Conservation (phyloP, 2,888 invertebrate genomes). For the Agriotes lineatus region DNA sequence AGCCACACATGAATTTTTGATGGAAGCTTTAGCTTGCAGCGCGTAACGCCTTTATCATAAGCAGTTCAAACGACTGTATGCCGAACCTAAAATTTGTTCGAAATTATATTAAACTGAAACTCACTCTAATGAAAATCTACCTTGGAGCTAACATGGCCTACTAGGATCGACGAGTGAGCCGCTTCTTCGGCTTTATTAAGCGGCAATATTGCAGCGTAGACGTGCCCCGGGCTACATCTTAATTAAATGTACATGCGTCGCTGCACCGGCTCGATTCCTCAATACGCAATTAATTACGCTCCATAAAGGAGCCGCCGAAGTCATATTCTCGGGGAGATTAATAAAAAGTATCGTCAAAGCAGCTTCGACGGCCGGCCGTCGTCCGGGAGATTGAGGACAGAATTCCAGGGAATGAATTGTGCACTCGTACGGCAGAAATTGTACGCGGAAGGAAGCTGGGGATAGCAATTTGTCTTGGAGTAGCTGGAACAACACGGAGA, state of each 20-base stretch:
- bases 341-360: slow-evolving; percentile 13
- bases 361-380: slow-evolving; percentile 1
- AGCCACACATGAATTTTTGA: neutral
- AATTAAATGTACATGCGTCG: no score
- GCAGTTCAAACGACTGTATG: neutral
- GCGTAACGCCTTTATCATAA: neutral
- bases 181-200: slow-evolving; percentile 2
- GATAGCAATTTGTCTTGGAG: slow-evolving; percentile 58
- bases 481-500: no score
- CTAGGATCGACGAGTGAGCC: neutral
- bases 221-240: no score
- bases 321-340: no score
- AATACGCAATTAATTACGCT: no score
- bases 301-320: neutral
- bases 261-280: no score
- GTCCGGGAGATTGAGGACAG: slow-evolving; percentile 31
- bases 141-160: neutral
- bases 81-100: neutral
- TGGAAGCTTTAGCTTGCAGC: neutral
- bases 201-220: neutral
- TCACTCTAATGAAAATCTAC: slow-evolving; percentile 5
- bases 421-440: slow-evolving; percentile 44
- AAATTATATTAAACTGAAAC: slow-evolving; percentile 12
- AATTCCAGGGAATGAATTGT: slow-evolving; percentile 41
- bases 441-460: slow-evolving; percentile 55